Percentiles rank a stretch among this genome's conserved stretches.
Evolutionary conservation across 2,797 vertebrate species (phyloP).

Genomic region (Hypotaenidia okinawae): DNA sequence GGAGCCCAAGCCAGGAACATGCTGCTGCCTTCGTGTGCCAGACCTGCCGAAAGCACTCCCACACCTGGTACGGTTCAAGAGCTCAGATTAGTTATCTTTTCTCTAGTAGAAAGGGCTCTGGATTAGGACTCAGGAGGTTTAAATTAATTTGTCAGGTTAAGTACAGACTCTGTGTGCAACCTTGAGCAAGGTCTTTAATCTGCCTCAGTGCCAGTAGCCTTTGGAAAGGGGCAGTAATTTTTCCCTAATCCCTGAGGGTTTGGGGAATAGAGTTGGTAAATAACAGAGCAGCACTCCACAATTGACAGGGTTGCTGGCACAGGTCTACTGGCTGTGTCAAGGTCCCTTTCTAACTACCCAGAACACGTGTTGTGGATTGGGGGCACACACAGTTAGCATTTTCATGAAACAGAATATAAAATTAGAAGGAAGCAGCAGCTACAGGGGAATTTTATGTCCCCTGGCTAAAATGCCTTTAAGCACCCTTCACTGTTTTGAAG

Average conservation of each 20-base stretch:
- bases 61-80: neutral
- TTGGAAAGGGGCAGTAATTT: conserved; percentile 26
- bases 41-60: neutral
- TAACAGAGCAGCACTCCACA: neutral
- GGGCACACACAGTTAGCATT: neutral
- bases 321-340: neutral
- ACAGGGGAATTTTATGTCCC: neutral
- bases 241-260: neutral
- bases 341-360: neutral
- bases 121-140: neutral
- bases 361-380: neutral
- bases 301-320: neutral
- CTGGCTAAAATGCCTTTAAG: conserved; percentile 19
- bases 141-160: conserved; percentile 42
- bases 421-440: conserved; percentile 42
- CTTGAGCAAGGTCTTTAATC: conserved; percentile 14
- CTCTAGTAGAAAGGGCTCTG: neutral
- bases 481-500: conserved; percentile 24
- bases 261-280: neutral
- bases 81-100: neutral
- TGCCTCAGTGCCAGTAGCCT: neutral
- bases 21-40: neutral
- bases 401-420: conserved; percentile 49
- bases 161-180: neutral
- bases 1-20: neutral